These are phyloP conservation scores for Xenentodon cancila DNA, from an alignment of 2,797 vertebrate species.

Conservation along the genomic window DNA sequence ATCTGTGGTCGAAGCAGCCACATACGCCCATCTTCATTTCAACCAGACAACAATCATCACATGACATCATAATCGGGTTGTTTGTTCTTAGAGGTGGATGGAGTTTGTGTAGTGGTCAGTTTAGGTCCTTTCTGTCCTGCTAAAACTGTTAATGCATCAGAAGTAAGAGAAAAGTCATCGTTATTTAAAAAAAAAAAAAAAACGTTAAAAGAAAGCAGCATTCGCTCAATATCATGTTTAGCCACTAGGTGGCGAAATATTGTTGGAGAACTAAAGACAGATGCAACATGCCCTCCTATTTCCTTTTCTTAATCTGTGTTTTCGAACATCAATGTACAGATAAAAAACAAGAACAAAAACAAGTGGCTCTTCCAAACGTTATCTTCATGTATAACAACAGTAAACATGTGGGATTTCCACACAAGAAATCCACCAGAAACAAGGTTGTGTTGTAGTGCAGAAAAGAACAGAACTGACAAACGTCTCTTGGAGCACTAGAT, in stretches of 20 bases:
- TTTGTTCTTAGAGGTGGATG: slow-evolving; percentile 52
- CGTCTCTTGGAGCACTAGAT: slow-evolving; percentile 51
- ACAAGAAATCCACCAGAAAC: slow-evolving; percentile 49
- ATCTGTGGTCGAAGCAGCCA: slow-evolving; percentile 26
- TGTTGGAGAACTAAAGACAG: slow-evolving; percentile 57
- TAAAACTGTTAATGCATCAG: slow-evolving; percentile 52
- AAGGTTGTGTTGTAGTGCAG: slow-evolving; percentile 51
- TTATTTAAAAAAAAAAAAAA: slow-evolving; percentile 47
- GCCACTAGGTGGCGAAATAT: slow-evolving; percentile 72
- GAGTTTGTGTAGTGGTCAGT: slow-evolving; percentile 48
- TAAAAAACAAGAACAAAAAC: slow-evolving; percentile 51
- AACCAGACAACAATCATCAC: slow-evolving; percentile 60
- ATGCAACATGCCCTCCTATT: slow-evolving; percentile 62
- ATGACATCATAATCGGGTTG: slow-evolving; percentile 47
- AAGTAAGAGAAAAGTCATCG: slow-evolving; percentile 33
- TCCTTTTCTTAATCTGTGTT: slow-evolving; percentile 10
- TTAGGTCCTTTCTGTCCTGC: slow-evolving; percentile 57
- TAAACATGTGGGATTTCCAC: slow-evolving; percentile 63
- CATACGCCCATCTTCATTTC: slow-evolving; percentile 40
- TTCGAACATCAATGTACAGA: slow-evolving; percentile 50
- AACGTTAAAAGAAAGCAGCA: slow-evolving; percentile 55
- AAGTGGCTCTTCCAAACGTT: slow-evolving; percentile 57
- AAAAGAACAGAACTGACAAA: slow-evolving; percentile 45
- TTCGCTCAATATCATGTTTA: slow-evolving; percentile 60
- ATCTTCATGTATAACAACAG: slow-evolving; percentile 61